Base-by-base conservation (phyloP, 1,140 invertebrate species). In the Macrotrachela quadricornifera region DNA sequence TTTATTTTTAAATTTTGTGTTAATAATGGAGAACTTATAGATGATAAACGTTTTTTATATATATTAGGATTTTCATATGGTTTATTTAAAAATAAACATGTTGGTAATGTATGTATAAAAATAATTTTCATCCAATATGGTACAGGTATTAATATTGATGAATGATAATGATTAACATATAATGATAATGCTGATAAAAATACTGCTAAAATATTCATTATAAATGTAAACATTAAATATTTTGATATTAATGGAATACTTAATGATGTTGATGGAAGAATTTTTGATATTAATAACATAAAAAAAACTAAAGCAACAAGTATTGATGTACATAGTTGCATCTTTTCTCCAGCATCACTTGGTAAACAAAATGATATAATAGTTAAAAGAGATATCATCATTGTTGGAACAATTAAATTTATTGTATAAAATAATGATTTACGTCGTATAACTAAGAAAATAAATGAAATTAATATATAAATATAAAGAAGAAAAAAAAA, bases 191-290 rank as follows among this genome's bases (percentile, higher is more conserved):
- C 21, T 4, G 21, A 30, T 30, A 30, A 30, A 30, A 2, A 74
- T 72, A 99, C 96, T 75, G 88, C 92, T 59, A 97, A 83, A 21
- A 94, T 95, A 70, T 99, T 99, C 85, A 99, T 95, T 55, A 97
- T 91, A 72, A 99, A 97, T 36, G 92, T 97, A 70, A 99, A 95
- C 4, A 99, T 76, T 47, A 99, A 76, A 75, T 97, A 99, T 76
- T 96, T 95, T 56, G 91, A 91, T 51, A 99, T 77, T n/a, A 99
- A 75, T 18, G 92, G 92, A 45, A 99, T 88, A 36, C 95, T 90
- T 56, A 96, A 74, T 16, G 87, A 94, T 30, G 92, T 97, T 10
- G 94, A 91, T 13, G 94, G 92, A 63, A 97, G 95, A 60, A 96
- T 92, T 72, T 92, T 87, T 46, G 92, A 88, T 46, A 99, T 81